These are phyloP conservation scores for Agriotes lineatus DNA, from an alignment of 2,888 invertebrate species.

Conservation along the genomic window DNA sequence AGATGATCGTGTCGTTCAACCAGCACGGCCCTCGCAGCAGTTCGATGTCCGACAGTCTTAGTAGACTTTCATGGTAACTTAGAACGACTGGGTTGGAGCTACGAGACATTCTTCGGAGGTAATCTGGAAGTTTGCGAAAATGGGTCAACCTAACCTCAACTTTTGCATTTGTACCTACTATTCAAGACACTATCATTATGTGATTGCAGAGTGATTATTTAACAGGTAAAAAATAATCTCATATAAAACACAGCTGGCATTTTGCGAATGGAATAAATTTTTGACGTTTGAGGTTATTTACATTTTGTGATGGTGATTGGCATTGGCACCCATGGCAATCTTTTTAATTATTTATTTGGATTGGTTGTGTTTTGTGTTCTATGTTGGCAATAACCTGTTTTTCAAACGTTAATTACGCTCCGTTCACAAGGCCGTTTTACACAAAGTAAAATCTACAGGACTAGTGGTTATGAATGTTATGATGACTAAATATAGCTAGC, in stretches of 20 bases:
- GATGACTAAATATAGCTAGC: too few species aligned
- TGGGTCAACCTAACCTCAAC: slow-evolving; percentile 1
- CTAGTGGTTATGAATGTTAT: too few species aligned
- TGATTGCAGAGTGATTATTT: too few species aligned
- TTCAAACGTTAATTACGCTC: too few species aligned
- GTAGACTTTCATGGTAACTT: slow-evolving; percentile 85
- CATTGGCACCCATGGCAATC: background rate
- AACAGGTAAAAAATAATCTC: background rate
- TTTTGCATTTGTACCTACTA: background rate
- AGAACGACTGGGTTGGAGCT: slow-evolving; percentile 68
- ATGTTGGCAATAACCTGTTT: too few species aligned
- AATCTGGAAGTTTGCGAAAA: background rate
- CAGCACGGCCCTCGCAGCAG: slow-evolving; percentile 83
- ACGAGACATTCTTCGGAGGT: background rate
- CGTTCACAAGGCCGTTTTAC: too few species aligned
- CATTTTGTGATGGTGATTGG: background rate
- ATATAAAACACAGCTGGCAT: background rate
- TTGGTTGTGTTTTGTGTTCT: background rate
- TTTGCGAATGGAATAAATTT: background rate
- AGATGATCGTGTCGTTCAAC: slow-evolving; percentile 94
- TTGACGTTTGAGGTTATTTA: slow-evolving; percentile 17
- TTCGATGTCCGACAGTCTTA: slow-evolving; percentile 84
- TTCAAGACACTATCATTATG: background rate
- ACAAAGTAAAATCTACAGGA: too few species aligned
- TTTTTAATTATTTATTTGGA: background rate